Percentiles rank a stretch among this genome's conserved stretches.
These are phyloP conservation scores for Mus pahari DNA, from an alignment of 2,113 vertebrate genomes.

Conservation along the genomic window DNA sequence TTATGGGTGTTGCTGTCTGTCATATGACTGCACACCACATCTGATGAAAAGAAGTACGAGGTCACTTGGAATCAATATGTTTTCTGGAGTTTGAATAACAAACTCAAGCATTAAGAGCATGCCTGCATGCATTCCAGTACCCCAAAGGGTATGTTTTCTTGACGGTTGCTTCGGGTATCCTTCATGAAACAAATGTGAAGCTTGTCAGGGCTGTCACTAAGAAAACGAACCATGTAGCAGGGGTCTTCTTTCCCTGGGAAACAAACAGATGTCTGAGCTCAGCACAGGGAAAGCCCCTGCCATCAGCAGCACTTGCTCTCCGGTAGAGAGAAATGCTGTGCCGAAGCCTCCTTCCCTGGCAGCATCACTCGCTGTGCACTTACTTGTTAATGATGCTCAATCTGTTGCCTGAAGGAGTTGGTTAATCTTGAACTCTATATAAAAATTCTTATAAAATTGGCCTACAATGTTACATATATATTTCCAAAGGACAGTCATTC, in stretches of 20 bases:
- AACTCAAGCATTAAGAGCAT: conserved; percentile 85
- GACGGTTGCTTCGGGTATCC: conserved; percentile 85
- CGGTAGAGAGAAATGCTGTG: conserved; percentile 63
- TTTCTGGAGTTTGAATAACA: conserved; percentile 84
- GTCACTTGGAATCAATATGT: conserved; percentile 52
- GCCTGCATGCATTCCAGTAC: conserved; percentile 85
- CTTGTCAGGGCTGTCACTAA: conserved; percentile 89
- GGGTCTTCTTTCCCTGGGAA: conserved; percentile 87
- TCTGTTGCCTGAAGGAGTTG: conserved; percentile 30
- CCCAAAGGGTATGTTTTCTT: conserved; percentile 86
- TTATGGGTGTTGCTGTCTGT: neutral
- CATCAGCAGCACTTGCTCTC: conserved; percentile 78
- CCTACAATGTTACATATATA: neutral
- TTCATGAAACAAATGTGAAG: conserved; percentile 90
- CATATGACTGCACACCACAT: neutral
- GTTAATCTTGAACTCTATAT: conserved; percentile 30
- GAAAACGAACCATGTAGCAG: conserved; percentile 89
- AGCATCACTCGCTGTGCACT: neutral
- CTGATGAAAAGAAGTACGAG: conserved; percentile 55
- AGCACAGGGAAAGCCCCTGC: conserved; percentile 81
- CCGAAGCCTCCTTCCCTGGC: conserved; percentile 5
- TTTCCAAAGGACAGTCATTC: neutral
- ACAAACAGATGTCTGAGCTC: conserved; percentile 88
- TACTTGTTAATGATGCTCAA: conserved; percentile 25
- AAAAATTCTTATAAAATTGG: conserved; percentile 42